Percentiles rank a stretch among this genome's conserved stretches.
These are phyloP conservation scores for Hoplodrina ambigua DNA, from an alignment of 2,888 invertebrate genomes.

Conservation along the genomic window DNA sequence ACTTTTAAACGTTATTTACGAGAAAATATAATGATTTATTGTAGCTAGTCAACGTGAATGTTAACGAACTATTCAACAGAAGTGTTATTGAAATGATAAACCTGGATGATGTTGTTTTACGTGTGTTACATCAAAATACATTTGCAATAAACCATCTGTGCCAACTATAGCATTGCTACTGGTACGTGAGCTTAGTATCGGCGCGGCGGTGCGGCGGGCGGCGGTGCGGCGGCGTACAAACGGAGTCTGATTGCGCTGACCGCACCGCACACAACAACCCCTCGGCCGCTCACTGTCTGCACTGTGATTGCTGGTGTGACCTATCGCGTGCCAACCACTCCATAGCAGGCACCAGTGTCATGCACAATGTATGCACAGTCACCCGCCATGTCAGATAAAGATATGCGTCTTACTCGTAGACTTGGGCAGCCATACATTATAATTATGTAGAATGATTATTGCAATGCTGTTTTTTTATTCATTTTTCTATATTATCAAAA, in stretches of 20 bases:
- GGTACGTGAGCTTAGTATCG: background rate
- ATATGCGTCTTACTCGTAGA: background rate
- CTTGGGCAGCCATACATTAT: background rate
- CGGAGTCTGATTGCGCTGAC: constrained; percentile 50
- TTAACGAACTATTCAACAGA: no score
- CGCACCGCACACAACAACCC: constrained; percentile 11
- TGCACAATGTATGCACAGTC: background rate
- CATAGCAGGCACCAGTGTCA: background rate
- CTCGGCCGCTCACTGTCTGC: constrained; percentile 4
- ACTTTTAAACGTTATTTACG: no score
- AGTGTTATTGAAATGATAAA: background rate
- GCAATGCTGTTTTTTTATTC: no score
- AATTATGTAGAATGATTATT: background rate
- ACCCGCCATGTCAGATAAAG: background rate
- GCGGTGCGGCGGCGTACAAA: constrained; percentile 21
- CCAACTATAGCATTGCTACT: background rate
- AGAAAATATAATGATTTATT: no score
- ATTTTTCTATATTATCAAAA: no score
- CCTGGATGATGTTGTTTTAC: background rate
- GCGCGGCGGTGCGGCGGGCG: background rate
- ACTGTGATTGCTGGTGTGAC: constrained; percentile 10
- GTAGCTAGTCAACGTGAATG: no score
- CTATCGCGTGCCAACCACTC: background rate
- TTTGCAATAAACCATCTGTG: background rate
- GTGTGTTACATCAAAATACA: background rate